These are phyloP conservation scores for Notolepis coatsorum DNA, from an alignment of 2,797 vertebrate genomes.

Conservation along the genomic window DNA sequence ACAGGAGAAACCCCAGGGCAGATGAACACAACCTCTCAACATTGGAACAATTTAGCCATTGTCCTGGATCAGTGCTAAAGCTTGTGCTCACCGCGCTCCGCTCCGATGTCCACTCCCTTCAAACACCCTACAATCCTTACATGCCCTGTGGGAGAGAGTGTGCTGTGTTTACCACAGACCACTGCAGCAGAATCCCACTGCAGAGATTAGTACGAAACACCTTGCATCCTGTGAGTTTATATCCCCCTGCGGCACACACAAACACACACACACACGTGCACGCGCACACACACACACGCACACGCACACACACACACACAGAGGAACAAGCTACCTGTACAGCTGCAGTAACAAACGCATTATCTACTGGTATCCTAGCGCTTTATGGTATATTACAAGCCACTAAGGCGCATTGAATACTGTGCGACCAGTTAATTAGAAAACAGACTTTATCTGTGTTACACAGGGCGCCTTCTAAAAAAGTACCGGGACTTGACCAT, in stretches of 20 bases:
- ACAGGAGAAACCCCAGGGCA: slow-evolving; percentile 35
- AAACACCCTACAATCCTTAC: slow-evolving; percentile 59
- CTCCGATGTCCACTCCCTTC: slow-evolving; percentile 21
- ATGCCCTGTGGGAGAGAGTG: slow-evolving; percentile 53
- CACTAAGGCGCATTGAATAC: slow-evolving; percentile 30
- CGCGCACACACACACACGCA: no score
- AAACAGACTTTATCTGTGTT: slow-evolving; percentile 48
- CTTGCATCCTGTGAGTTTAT: slow-evolving; percentile 37
- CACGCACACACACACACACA: no score
- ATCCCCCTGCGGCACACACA: slow-evolving; percentile 31
- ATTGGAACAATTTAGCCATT: slow-evolving; percentile 62
- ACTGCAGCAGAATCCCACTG: slow-evolving; percentile 24
- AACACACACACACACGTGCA: no score
- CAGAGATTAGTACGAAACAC: slow-evolving; percentile 49
- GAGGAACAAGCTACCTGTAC: no score
- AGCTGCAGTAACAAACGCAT: slow-evolving; percentile 30
- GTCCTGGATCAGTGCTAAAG: slow-evolving; percentile 63
- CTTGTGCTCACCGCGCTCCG: slow-evolving; percentile 38
- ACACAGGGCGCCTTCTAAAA: slow-evolving; percentile 9
- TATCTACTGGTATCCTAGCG: slow-evolving; percentile 33
- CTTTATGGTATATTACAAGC: slow-evolving; percentile 33
- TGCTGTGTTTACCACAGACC: slow-evolving; percentile 69
- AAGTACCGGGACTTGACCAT: slow-evolving; percentile 38
- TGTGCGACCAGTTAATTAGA: slow-evolving; percentile 51
- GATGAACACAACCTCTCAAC: slow-evolving; percentile 51